These are phyloP conservation scores for Phenganax subtilis DNA, from an alignment of 92 coral and sea anemone genomes.

Conservation along the genomic window DNA sequence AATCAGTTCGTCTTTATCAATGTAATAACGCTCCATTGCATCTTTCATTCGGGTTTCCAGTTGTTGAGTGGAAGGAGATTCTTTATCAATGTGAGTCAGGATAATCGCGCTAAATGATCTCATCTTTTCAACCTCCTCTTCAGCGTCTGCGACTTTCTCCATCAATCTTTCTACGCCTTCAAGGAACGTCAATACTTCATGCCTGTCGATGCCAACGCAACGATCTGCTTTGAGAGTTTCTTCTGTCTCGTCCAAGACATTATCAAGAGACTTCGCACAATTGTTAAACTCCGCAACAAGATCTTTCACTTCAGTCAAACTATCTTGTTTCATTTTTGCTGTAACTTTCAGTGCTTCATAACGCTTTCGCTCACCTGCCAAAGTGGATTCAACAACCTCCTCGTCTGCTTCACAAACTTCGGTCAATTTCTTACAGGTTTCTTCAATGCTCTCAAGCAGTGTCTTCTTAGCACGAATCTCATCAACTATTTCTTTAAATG, in stretches of 20 bases:
- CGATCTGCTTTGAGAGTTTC: conserved; percentile 55
- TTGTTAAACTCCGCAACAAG: conserved; percentile 57
- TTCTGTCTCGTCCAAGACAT: conserved; percentile 62
- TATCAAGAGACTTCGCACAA: conserved; percentile 59
- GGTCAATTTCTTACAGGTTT: conserved; percentile 62
- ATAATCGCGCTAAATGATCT: conserved; percentile 60
- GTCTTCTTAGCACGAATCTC: conserved; percentile 64
- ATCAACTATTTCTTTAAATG: conserved; percentile 60
- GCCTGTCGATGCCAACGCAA: conserved; percentile 62
- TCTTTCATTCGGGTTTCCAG: conserved; percentile 64
- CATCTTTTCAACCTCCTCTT: conserved; percentile 63
- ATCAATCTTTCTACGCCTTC: conserved; percentile 59
- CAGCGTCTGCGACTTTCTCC: conserved; percentile 67
- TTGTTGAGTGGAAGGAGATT: conserved; percentile 59
- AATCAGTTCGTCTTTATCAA: conserved; percentile 54
- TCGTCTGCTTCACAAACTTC: conserved; percentile 72
- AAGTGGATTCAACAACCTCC: conserved; percentile 72
- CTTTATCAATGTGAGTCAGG: conserved; percentile 68
- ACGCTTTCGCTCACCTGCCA: conserved; percentile 60
- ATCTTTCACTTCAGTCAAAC: conserved; percentile 54
- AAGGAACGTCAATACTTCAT: conserved; percentile 57
- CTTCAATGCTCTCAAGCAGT: conserved; percentile 52
- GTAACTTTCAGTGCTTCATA: conserved; percentile 71
- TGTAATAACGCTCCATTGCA: conserved; percentile 51
- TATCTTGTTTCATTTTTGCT: conserved; percentile 58